Base-by-base conservation (phyloP, 2,113 vertebrate genomes). In the Gulo gulo region DNA sequence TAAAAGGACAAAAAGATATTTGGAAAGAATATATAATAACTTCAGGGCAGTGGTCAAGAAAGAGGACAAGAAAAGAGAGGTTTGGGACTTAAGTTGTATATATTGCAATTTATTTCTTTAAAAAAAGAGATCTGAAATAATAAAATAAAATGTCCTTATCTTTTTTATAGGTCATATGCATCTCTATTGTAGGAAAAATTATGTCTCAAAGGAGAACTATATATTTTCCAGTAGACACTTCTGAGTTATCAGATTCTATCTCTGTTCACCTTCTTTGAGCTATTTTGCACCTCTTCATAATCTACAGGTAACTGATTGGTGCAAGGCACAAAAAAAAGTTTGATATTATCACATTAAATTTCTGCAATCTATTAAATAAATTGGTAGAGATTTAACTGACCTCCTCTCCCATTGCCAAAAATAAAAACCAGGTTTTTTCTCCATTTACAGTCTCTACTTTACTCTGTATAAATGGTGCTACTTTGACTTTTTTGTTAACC, bases 391-490 rank as follows among this genome's bases (percentile, higher is more conserved):
- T 59, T 87, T 87, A 92, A 92, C 76, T 92, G 39, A 83, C 86
- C 76, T 87, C 73, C 11, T 94, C 47, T 92, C 26, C 21, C 59
- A 74, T 31, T 90, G 6, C 6, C 47, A 29, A 67, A 89, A 87
- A 88, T 88, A 86, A 92, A 89, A 96, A 26, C 11, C 50, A 78
- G 12, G 2, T 61, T 95, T 74, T 95, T 31, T 63, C 91, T 87
- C 73, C 14, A 90, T 67, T 97, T 96, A 57, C 91, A 26, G 74
- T 80, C 20, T 96, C 86, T 91, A 69, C 81, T 87, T 94, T 86
- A 93, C 34, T 91, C 42, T 47, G 84, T 91, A 73, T 83, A 93
- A 65, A 59, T 74, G 88, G 55, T 91, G 55, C 26, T 93, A 78
- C 26, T 97, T 82, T 94, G 59, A 71, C 57, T 91, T 95, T 82